phyloP scores from a whole-genome alignment of 1,140 invertebrate genomes.

The Brachionus calyciflorus region DNA sequence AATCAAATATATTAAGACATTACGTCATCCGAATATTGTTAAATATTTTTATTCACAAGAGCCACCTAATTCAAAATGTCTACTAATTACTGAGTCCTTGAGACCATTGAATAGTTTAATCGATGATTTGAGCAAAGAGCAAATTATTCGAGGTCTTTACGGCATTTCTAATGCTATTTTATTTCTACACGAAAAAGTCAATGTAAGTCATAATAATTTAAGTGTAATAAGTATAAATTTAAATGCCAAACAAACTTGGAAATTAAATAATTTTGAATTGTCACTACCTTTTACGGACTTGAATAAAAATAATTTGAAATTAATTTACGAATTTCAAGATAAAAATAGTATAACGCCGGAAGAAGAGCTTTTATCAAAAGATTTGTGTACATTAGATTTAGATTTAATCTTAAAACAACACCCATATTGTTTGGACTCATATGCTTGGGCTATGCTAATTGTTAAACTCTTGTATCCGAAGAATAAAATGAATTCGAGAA shows the following conservation, averaged over 20 bases:
- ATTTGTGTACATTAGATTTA: not conserved
- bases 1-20: slow-evolving; percentile 1
- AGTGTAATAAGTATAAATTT: not conserved
- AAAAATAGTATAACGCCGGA: slow-evolving; percentile 35
- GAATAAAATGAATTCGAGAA: not conserved
- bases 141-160: slow-evolving; percentile 31
- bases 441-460: slow-evolving; percentile 20
- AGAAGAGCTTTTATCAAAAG: not conserved
- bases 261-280: slow-evolving; percentile 42
- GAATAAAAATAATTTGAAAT: slow-evolving; percentile 1
- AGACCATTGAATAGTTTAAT: not conserved
- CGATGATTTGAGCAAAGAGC: not conserved
- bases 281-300: not conserved
- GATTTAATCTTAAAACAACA: not conserved
- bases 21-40: slow-evolving; percentile 32
- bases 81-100: slow-evolving; percentile 7
- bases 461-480: slow-evolving; percentile 8
- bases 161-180: slow-evolving; percentile 31
- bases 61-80: not conserved
- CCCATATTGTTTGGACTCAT: slow-evolving; percentile 1
- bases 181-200: slow-evolving; percentile 43
- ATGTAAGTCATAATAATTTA: slow-evolving; percentile 25
- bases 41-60: slow-evolving; percentile 38
- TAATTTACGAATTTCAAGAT: not conserved
- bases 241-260: slow-evolving; percentile 36